Base-by-base conservation (phyloP, 2,113 vertebrate species). In the Pseudopodoces humilis region DNA sequence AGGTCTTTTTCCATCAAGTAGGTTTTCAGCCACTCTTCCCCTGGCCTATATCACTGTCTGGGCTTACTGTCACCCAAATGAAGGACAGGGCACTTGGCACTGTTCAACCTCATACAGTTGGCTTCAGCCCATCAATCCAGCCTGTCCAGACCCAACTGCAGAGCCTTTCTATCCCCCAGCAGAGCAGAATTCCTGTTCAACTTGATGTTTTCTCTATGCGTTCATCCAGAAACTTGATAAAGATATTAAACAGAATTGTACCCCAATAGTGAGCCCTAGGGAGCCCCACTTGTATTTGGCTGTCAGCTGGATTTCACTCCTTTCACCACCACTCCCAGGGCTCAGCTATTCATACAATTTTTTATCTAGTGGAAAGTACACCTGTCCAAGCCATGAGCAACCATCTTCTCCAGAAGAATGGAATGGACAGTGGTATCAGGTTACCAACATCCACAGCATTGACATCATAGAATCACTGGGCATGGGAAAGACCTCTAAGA, bases 31-130 rank as follows among this genome's bases (percentile, higher is more conserved):
- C 9, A 7, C 21, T 41, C 33, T 27, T 76, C 3, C 20, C 49
- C 20, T 2, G 0, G 24, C 14, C 28, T 41, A 14, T 39, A 35
- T 14, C 2, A 3, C 3, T 55, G 23, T 5, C 13, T 13, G 16
- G 7, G 0, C 9, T 25, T 55, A 19, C 9, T 87, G 21, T 49
- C 16, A 49, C 7, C 3, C 6, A 11, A 10, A 44, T 12, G 41
- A 46, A 63, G 70, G 25, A 62, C 15, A 7, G 4, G 0, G 3
- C 28, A 31, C 5, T 50, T 17, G 3, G 5, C 1, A 0, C 39
- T 60, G 31, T 37, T 31, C 13, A 77, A 2, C 2, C 5, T 46
- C 21, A 56, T 35, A 24, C 10, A 60, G 1, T 1, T 77, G 24
- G 9, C 33, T 17, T 60, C 4, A 5, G 31, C 10, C 23, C 31